Percentiles rank a stretch among this genome's conserved stretches.
Conservation (phyloP, 2,113 vertebrate genomes). For the Meriones unguiculatus region DNA sequence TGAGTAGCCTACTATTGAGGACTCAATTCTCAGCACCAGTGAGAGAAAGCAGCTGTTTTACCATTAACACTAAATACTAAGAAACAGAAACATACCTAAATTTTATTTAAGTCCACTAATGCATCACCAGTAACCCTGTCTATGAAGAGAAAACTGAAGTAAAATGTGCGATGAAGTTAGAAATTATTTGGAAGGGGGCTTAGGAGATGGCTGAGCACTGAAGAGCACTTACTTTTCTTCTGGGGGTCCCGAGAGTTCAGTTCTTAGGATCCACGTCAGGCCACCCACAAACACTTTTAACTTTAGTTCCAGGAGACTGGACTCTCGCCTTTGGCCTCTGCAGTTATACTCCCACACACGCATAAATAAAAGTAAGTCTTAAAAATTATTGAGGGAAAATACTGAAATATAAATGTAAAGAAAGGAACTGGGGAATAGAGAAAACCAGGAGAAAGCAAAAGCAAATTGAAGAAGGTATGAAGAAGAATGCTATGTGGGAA, state of each 20-base stretch:
- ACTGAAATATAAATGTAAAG: background rate
- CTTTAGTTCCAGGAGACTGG: background rate
- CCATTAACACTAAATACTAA: background rate
- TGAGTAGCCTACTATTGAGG: background rate
- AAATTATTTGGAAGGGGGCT: background rate
- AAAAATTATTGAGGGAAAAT: background rate
- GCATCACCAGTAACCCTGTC: background rate
- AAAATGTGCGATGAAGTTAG: background rate
- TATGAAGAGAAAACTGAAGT: background rate
- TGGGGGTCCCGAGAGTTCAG: background rate
- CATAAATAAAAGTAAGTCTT: background rate
- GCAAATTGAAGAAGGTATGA: background rate
- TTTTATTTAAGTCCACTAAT: background rate
- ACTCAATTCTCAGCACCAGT: background rate
- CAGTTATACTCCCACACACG: background rate
- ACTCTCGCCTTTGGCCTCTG: background rate
- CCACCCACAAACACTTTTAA: rapidly evolving
- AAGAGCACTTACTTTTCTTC: background rate
- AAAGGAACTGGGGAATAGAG: background rate
- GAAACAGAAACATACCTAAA: background rate
- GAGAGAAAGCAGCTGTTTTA: background rate
- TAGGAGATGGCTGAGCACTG: background rate
- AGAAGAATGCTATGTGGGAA: background rate
- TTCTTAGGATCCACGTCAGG: background rate
- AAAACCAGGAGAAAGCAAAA: background rate